phyloP scores from a whole-genome alignment of 2,113 vertebrate species.

The Rhombomys opimus region DNA sequence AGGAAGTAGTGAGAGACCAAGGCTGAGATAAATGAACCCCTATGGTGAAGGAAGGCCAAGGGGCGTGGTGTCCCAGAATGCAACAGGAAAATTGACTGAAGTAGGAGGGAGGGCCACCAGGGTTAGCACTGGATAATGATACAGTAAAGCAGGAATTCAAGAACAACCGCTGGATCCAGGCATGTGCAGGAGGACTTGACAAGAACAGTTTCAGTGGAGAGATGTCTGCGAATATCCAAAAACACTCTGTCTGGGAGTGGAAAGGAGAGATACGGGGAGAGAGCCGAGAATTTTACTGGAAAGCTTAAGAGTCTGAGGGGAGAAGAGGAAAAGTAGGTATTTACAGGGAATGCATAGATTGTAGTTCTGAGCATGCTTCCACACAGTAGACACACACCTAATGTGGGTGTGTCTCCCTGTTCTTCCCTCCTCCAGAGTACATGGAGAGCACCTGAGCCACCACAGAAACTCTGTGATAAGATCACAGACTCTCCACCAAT shows the following conservation, averaged over 20 bases:
- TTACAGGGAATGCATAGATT: background rate
- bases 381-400: background rate
- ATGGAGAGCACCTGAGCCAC: background rate
- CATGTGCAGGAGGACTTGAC: background rate
- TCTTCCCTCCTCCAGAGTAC: background rate
- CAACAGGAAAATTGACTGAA: conserved; percentile 2
- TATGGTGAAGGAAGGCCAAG: background rate
- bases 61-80: background rate
- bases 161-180: background rate
- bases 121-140: background rate
- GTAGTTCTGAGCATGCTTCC: background rate
- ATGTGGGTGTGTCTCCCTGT: no score
- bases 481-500: background rate
- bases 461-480: background rate
- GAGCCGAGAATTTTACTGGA: background rate
- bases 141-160: background rate
- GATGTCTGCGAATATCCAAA: background rate
- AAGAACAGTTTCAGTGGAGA: background rate
- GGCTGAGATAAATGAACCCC: background rate
- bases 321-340: no score
- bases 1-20: background rate
- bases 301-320: background rate
- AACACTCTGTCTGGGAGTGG: background rate
- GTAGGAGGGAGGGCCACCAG: background rate
- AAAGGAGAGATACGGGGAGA: background rate